Conservation (phyloP, 2,888 invertebrate genomes). For the Unio delphinus region DNA sequence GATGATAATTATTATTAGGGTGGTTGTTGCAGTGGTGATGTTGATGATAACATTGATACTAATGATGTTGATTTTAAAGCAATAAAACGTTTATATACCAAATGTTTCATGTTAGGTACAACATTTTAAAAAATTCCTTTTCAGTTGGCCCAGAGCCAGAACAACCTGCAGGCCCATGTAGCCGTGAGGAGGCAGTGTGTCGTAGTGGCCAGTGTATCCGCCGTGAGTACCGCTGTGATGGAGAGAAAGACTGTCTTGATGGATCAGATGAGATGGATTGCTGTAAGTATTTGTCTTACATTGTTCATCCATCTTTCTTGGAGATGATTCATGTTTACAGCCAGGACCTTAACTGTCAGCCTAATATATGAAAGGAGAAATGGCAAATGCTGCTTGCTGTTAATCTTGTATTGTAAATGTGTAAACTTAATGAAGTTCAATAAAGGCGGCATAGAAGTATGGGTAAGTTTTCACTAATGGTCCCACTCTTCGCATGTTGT, state of each 20-base stretch:
- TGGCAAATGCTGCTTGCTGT: no score
- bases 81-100: background rate
- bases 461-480: no score
- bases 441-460: no score
- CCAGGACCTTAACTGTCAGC: no score
- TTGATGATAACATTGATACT: background rate
- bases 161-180: conserved; percentile 41
- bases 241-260: conserved; percentile 59
- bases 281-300: conserved; percentile 10
- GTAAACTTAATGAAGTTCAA: no score
- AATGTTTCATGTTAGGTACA: background rate
- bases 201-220: conserved; percentile 92
- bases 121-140: background rate
- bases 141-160: conserved; percentile 38
- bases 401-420: no score
- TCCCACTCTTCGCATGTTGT: no score
- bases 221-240: conserved; percentile 75
- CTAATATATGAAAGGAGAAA: no score
- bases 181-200: conserved; percentile 77
- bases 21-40: background rate
- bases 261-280: conserved; percentile 56
- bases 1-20: background rate
- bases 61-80: background rate
- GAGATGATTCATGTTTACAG: no score
- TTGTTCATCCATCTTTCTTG: background rate